These are phyloP conservation scores for Drosophila lowei DNA, from an alignment of 1,140 invertebrate species.

Conservation along the genomic window DNA sequence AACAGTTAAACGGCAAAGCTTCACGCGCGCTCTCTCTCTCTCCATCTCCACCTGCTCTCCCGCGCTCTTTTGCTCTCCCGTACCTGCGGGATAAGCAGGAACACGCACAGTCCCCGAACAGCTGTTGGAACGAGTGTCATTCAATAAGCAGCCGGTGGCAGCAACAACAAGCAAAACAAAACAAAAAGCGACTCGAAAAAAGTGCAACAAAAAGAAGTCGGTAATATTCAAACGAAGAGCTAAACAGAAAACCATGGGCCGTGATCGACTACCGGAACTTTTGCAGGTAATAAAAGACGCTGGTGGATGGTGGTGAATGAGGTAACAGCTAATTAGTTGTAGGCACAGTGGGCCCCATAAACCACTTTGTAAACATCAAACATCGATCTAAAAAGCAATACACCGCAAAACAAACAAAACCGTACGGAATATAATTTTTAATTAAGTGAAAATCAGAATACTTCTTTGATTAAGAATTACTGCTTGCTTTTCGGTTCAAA, in stretches of 20 bases:
- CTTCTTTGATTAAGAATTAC: too few species aligned
- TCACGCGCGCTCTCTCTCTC: neutral
- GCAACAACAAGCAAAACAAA: conserved; percentile 6
- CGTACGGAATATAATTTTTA: too few species aligned
- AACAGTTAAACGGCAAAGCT: conserved; percentile 9
- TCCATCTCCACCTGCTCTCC: conserved; percentile 9
- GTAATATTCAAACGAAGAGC: conserved; percentile 5
- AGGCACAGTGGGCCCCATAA: conserved; percentile 8
- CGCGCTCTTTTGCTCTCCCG: conserved; percentile 19
- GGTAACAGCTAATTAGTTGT: conserved; percentile 34
- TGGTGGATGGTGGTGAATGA: conserved; percentile 10
- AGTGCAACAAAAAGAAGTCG: conserved; percentile 22
- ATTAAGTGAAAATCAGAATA: too few species aligned
- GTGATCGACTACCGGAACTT: conserved; percentile 79
- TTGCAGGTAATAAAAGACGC: conserved; percentile 64
- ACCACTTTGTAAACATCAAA: too few species aligned
- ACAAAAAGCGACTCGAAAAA: conserved; percentile 3
- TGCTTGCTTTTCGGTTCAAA: too few species aligned
- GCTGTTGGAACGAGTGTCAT: conserved; percentile 9
- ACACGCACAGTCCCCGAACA: conserved; percentile 10
- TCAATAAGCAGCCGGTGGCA: conserved; percentile 6
- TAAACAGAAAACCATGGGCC: conserved; percentile 53
- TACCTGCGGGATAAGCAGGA: conserved; percentile 29
- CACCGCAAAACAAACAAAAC: too few species aligned
- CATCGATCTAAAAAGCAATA: too few species aligned